Percentiles rank a stretch among this genome's conserved stretches.
Conservation (phyloP, 1,140 invertebrate genomes). For the Colletes gigas region DNA sequence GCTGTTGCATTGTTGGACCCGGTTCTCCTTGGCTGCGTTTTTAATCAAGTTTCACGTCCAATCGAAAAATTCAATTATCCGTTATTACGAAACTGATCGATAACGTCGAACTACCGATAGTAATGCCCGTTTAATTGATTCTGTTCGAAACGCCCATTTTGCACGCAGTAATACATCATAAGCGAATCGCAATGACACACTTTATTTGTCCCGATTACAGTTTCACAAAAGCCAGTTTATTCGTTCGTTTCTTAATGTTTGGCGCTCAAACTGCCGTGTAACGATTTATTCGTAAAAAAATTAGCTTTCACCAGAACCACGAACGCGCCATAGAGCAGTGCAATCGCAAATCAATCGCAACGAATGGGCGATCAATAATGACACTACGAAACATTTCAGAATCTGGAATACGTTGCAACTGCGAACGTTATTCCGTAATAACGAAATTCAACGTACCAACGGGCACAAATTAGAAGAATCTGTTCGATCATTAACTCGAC, state of each 20-base stretch:
- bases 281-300: constrained; percentile 18
- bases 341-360: constrained; percentile 41
- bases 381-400: constrained; percentile 27
- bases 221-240: constrained; percentile 3
- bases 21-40: too few species aligned
- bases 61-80: too few species aligned
- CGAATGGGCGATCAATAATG: constrained; percentile 44
- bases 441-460: background rate
- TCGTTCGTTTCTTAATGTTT: constrained; percentile 22
- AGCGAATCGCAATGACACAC: background rate
- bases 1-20: too few species aligned
- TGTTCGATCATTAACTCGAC: background rate
- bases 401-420: constrained; percentile 5
- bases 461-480: background rate
- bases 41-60: too few species aligned
- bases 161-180: background rate
- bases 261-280: background rate
- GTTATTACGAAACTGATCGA: too few species aligned
- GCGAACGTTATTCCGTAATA: background rate
- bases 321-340: constrained; percentile 2
- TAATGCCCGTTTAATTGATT: constrained; percentile 8
- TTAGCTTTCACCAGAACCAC: constrained; percentile 36
- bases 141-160: background rate
- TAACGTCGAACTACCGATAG: too few species aligned
- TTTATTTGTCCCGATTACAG: background rate